These are phyloP conservation scores for Meda fulgida DNA, from an alignment of 2,797 vertebrate species.

Conservation along the genomic window DNA sequence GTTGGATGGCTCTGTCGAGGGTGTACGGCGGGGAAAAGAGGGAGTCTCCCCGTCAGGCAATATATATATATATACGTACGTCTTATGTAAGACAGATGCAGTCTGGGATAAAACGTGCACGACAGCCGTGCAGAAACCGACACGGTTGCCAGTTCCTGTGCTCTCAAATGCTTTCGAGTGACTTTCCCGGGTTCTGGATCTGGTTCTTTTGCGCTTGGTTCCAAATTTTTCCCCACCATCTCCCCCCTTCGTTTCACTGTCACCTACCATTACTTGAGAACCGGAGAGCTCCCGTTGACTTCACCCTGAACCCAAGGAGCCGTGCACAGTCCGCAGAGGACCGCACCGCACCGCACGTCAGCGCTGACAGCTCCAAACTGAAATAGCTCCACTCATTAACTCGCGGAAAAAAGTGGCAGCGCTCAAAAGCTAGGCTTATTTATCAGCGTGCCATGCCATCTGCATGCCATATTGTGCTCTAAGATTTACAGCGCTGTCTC, in stretches of 20 bases:
- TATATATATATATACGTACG: constrained; percentile 33
- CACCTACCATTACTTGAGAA: constrained; percentile 62
- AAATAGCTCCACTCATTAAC: constrained; percentile 67
- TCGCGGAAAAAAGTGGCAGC: constrained; percentile 54
- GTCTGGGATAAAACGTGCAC: constrained; percentile 46
- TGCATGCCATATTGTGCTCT: constrained; percentile 64
- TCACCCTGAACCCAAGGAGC: constrained; percentile 61
- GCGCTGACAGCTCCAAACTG: constrained; percentile 63
- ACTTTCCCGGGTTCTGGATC: constrained; percentile 56
- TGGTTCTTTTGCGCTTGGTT: constrained; percentile 57
- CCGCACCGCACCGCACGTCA: constrained; percentile 58
- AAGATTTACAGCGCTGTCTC: constrained; percentile 62
- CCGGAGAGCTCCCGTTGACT: constrained; percentile 59
- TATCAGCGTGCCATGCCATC: constrained; percentile 60
- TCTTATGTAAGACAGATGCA: constrained; percentile 38
- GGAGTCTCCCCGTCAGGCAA: constrained; percentile 56
- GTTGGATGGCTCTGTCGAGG: constrained; percentile 58
- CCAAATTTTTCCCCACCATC: constrained; percentile 25
- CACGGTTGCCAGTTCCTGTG: neutral
- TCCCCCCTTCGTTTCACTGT: constrained; percentile 54
- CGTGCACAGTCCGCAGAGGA: constrained; percentile 56
- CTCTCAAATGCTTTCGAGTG: constrained; percentile 31
- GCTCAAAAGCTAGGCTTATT: constrained; percentile 64
- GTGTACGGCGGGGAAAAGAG: constrained; percentile 52
- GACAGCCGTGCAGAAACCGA: constrained; percentile 9